Conservation (phyloP, 92 coral and sea anemone species). For the Parazoanthus darwini region DNA sequence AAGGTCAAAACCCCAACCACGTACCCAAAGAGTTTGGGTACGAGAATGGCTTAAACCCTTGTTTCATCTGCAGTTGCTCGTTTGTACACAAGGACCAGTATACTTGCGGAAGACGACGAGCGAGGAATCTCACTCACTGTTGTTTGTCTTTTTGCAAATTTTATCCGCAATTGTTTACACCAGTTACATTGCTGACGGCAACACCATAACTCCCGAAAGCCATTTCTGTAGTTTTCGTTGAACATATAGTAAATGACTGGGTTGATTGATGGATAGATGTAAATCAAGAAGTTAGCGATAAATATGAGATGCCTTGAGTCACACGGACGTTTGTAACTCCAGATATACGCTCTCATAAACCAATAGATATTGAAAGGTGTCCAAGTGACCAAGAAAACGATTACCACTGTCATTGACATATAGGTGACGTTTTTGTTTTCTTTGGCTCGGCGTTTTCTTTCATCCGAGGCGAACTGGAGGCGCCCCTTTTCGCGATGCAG, state of each 20-base stretch:
- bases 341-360: neutral
- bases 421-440: neutral
- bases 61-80: no score
- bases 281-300: neutral
- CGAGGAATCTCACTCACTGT: no score
- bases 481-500: slow-evolving; percentile 2
- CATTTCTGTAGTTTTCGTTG: neutral
- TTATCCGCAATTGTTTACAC: no score
- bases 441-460: neutral
- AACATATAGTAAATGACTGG: neutral
- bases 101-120: no score
- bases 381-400: neutral
- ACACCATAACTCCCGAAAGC: neutral
- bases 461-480: slow-evolving; percentile 18
- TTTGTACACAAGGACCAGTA: no score
- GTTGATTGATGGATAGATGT: neutral
- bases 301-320: neutral
- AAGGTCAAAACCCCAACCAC: no score
- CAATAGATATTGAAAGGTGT: neutral
- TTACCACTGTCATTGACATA: neutral
- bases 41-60: no score
- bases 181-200: no score
- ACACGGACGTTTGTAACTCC: neutral
- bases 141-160: no score
- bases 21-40: no score